Percentiles rank a stretch among this genome's conserved stretches.
phyloP scores from a whole-genome alignment of 2,797 vertebrate genomes.

The Parauchenoglanis ngamensis region DNA sequence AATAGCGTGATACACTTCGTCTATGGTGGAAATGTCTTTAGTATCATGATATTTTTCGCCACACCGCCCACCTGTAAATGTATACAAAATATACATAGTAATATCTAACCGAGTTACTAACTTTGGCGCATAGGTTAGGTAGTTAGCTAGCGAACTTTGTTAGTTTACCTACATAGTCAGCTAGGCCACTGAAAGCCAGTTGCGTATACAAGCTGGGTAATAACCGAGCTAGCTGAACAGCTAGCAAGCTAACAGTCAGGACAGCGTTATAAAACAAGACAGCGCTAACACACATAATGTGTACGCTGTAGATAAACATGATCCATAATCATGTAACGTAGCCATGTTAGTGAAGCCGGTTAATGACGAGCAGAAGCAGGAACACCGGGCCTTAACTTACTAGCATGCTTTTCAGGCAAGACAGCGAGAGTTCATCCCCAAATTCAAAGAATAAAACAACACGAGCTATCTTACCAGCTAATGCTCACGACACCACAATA shows the following conservation, averaged over 20 bases:
- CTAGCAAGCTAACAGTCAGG: neutral
- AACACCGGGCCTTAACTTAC: neutral
- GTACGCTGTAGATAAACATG: neutral
- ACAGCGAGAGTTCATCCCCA: neutral
- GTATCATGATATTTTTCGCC: neutral
- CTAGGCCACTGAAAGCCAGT: neutral
- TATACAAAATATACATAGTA: neutral
- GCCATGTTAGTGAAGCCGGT: neutral
- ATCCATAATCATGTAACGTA: neutral
- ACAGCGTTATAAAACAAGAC: neutral
- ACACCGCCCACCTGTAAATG: neutral
- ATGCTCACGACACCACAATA: neutral
- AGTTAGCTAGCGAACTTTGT: neutral
- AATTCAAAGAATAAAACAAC: neutral
- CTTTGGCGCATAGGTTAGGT: neutral
- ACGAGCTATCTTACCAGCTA: neutral
- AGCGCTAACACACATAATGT: too few species aligned
- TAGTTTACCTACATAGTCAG: neutral
- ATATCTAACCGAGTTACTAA: neutral
- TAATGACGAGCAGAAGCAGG: neutral
- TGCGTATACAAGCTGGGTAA: neutral
- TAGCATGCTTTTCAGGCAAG: neutral
- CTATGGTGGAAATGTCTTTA: neutral
- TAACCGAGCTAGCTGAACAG: neutral
- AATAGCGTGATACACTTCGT: neutral